Base-by-base conservation (phyloP, 1,140 invertebrate species). In the Scaptomyza montana region DNA sequence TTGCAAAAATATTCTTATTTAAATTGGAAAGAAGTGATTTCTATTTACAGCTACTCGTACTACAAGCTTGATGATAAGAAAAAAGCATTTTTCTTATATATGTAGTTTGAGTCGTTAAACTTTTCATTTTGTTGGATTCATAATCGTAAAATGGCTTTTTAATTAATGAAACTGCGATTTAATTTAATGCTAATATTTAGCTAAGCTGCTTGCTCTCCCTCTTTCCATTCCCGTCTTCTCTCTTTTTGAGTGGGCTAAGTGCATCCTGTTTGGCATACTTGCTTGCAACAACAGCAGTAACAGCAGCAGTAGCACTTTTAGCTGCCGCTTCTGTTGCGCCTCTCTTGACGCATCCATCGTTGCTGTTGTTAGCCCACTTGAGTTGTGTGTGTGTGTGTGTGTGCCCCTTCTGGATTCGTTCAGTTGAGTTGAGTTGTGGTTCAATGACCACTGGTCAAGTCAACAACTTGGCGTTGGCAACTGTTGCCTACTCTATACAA, bases 381-480 rank as follows among this genome's bases (percentile, higher is more conserved):
- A 50, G 36, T 56, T 50, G 21, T 25, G 21, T 25, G 21, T 25
- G 21, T 21, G 21, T 21, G 36, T 41, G 39, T 8, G 39, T 19
- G 68, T 9, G 10, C 8, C 25, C 9, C 46, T 9, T 30, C 3
- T n/a, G 39, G 12, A 43, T 10, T 12, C 16, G 54, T 36, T 36
- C 8, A 53, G 30, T 36, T 13, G 46, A 59, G 30, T 36, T 28
- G 30, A 59, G 55, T 41, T 36, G 46, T 39, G 55, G 79, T 81
- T 81, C 79, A 71, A 59, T 82, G 79, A 78, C 79, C 79, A 45
- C 16, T 62, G 60, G 64, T 71, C 78, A 80, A 68, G 73, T 75
- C 59, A 79, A 64, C 60, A 73, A 69, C 63, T 74, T 60, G 60
- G 21, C 36, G 57, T 66, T 46, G 51, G 51, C 56, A 70, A 63